Evolutionary conservation across 2,797 vertebrate species (phyloP).

Genomic region (Coregonus suidteri): DNA sequence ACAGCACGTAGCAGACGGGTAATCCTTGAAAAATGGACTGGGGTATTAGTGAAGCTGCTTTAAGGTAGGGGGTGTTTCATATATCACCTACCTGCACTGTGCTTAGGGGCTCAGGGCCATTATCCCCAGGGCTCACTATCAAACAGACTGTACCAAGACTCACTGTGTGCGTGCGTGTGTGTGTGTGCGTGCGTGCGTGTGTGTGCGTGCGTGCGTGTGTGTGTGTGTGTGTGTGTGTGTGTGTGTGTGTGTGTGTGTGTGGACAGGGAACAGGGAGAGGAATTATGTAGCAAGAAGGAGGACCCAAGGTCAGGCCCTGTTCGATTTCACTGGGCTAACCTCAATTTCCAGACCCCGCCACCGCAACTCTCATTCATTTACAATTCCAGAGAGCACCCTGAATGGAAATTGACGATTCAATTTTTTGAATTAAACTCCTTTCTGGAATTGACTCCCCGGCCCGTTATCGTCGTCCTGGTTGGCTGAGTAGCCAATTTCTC

Average conservation of each 20-base stretch:
- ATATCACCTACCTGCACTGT: conserved; percentile 37
- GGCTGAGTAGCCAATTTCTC: conserved; percentile 72
- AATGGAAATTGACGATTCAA: conserved; percentile 76
- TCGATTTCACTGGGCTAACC: conserved; percentile 60
- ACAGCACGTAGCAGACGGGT: conserved; percentile 52
- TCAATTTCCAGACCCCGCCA: conserved; percentile 62
- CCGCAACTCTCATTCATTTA: conserved; percentile 69
- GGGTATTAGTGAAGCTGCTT: conserved; percentile 52
- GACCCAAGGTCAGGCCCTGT: conserved; percentile 73
- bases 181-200: not conserved
- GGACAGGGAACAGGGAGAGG: conserved; percentile 39
- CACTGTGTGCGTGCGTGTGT: conserved; percentile 17
- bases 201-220: not conserved
- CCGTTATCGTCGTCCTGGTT: conserved; percentile 65
- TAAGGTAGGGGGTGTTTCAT: conserved; percentile 52
- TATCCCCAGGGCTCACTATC: conserved; percentile 37
- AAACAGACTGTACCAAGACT: conserved; percentile 15
- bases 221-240: not conserved
- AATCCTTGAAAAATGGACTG: conserved; percentile 61
- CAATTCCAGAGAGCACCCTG: conserved; percentile 58
- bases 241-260: not conserved
- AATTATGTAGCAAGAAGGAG: conserved; percentile 68
- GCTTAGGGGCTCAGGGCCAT: conserved; percentile 37
- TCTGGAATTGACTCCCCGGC: conserved; percentile 56
- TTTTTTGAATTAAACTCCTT: conserved; percentile 69